Conservation (phyloP, 2,113 vertebrate species). For the Carassius auratus region DNA sequence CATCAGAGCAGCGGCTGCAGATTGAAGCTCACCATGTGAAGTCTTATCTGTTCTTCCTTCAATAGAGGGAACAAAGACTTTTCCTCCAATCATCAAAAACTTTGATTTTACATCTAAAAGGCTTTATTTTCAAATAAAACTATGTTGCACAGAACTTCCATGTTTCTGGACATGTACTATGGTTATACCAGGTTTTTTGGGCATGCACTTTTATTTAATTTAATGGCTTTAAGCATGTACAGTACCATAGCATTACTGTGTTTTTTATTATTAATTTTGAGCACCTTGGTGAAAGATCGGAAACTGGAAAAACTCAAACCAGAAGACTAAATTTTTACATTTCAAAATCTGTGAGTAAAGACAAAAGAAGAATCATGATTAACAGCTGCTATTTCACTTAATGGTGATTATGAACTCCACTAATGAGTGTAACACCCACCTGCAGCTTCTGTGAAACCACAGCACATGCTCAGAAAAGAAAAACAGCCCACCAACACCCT, state of each 20-base stretch:
- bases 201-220: background rate
- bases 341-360: background rate
- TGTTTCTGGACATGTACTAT: background rate
- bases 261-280: no score
- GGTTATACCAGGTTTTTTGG: background rate
- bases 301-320: no score
- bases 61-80: no score
- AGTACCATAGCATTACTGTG: background rate
- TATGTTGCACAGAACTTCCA: background rate
- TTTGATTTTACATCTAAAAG: background rate
- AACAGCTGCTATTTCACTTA: background rate
- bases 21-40: background rate
- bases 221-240: background rate
- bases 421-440: no score
- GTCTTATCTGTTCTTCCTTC: background rate
- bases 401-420: slow-evolving; percentile 10
- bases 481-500: background rate
- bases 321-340: background rate
- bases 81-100: background rate
- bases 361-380: background rate
- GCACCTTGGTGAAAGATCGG: no score
- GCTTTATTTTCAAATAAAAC: background rate
- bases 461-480: background rate
- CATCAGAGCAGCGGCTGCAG: slow-evolving; percentile 16
- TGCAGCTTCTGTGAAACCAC: slow-evolving; percentile 58